Evolutionary conservation across 2,113 vertebrate genomes (phyloP).

Genomic region (Lophochroa leadbeateri): DNA sequence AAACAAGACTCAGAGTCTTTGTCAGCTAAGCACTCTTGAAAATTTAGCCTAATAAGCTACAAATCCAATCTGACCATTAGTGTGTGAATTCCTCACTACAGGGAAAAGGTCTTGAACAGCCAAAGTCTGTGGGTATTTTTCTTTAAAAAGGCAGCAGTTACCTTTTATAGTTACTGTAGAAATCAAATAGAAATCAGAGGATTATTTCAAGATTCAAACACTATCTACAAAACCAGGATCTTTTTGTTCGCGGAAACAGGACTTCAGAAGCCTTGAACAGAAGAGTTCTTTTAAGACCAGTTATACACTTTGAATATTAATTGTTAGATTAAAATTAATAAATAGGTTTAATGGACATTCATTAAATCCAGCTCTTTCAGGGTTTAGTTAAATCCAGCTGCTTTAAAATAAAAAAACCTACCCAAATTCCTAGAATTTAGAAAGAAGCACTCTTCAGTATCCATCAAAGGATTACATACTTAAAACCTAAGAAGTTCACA

Average conservation of each 20-base stretch:
- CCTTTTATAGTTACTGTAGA: background rate
- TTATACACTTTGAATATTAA: background rate
- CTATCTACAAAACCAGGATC: background rate
- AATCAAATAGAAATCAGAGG: background rate
- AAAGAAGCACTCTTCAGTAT: background rate
- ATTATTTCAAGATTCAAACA: background rate
- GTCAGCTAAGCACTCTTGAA: background rate
- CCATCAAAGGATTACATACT: background rate
- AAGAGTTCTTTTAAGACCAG: background rate
- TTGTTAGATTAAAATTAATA: background rate
- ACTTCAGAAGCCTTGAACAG: background rate
- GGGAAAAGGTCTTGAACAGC: background rate
- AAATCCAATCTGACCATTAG: background rate
- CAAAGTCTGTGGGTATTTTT: background rate
- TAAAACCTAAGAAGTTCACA: background rate
- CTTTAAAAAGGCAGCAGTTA: background rate
- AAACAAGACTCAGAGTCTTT: background rate
- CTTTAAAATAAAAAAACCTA: background rate
- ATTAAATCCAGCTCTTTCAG: background rate
- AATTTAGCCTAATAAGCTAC: background rate
- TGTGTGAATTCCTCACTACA: background rate
- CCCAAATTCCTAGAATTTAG: background rate
- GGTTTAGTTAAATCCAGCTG: background rate
- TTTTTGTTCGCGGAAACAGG: background rate
- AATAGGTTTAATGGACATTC: background rate